Evolutionary conservation across 2,797 vertebrate genomes (phyloP).

Genomic region (Sebastes diploproa): DNA sequence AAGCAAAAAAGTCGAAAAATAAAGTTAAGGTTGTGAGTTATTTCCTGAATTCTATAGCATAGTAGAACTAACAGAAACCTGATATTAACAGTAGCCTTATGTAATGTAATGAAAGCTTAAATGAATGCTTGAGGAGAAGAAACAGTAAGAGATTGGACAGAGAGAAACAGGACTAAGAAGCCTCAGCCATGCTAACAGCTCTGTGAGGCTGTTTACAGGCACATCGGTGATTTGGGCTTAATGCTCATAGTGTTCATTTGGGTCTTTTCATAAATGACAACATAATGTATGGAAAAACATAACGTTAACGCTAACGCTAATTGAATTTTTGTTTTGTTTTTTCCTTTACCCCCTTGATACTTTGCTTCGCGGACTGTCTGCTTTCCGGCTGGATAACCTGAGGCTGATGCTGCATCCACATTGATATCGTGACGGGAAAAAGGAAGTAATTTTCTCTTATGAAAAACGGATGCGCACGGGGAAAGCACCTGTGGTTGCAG

Average conservation of each 20-base stretch:
- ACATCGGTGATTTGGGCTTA: background rate
- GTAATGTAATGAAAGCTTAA: background rate
- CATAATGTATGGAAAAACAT: too few relatives aligned
- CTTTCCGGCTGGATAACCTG: too few relatives aligned
- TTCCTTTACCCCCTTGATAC: too few relatives aligned
- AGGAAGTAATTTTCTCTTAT: too few relatives aligned
- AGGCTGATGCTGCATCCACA: too few relatives aligned
- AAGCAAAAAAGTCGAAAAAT: background rate
- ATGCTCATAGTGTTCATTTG: background rate
- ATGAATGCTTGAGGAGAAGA: background rate
- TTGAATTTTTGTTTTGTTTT: too few relatives aligned
- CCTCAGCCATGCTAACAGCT: background rate
- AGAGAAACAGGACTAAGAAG: background rate
- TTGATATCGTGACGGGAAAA: too few relatives aligned
- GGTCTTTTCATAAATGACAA: too few relatives aligned
- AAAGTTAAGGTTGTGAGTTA: background rate
- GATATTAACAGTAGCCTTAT: background rate
- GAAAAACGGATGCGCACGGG: too few relatives aligned
- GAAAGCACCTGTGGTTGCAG: too few relatives aligned
- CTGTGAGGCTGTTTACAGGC: background rate
- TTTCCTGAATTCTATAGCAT: background rate
- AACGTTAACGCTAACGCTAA: fast-evolving
- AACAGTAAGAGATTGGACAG: background rate
- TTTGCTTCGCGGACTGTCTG: too few relatives aligned
- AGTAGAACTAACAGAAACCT: background rate